These are phyloP conservation scores for Sphenodon punctatus DNA, from an alignment of 2,797 vertebrate genomes.

Conservation along the genomic window DNA sequence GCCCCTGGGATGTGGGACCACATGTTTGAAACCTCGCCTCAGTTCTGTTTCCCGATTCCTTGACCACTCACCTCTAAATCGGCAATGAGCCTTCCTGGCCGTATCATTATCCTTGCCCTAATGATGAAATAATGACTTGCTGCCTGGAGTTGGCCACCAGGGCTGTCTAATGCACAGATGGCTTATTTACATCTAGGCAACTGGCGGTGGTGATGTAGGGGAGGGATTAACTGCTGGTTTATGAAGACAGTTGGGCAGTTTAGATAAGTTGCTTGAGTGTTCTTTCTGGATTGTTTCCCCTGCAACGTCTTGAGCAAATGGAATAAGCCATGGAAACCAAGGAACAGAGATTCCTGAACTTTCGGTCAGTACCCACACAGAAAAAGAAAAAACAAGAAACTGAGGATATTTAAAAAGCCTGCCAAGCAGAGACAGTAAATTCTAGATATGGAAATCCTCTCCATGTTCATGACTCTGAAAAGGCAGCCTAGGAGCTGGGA, in stretches of 20 bases:
- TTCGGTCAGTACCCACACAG: too few relatives aligned
- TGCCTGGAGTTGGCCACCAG: conserved; percentile 24
- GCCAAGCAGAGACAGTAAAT: too few relatives aligned
- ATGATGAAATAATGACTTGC: conserved; percentile 54
- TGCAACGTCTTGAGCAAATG: too few relatives aligned
- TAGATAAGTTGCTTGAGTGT: background rate
- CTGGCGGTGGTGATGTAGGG: background rate
- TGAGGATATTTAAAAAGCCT: too few relatives aligned
- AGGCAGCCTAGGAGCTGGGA: too few relatives aligned
- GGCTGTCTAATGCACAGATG: conserved; percentile 48
- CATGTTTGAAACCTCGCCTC: background rate
- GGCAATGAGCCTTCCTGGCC: conserved; percentile 23
- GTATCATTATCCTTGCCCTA: conserved; percentile 38
- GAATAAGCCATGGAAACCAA: too few relatives aligned
- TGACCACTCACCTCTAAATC: conserved; percentile 36
- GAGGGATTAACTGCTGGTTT: background rate
- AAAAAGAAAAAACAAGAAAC: too few relatives aligned
- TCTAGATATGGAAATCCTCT: too few relatives aligned
- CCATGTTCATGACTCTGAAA: too few relatives aligned
- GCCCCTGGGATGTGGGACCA: too few relatives aligned
- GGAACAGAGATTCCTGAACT: too few relatives aligned
- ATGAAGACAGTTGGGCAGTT: background rate
- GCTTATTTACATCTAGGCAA: background rate
- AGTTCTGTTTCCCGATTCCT: conserved; percentile 35
- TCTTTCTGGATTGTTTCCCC: background rate